Conservation (phyloP, 2,888 invertebrate species). For the Nymphalis urticae region DNA sequence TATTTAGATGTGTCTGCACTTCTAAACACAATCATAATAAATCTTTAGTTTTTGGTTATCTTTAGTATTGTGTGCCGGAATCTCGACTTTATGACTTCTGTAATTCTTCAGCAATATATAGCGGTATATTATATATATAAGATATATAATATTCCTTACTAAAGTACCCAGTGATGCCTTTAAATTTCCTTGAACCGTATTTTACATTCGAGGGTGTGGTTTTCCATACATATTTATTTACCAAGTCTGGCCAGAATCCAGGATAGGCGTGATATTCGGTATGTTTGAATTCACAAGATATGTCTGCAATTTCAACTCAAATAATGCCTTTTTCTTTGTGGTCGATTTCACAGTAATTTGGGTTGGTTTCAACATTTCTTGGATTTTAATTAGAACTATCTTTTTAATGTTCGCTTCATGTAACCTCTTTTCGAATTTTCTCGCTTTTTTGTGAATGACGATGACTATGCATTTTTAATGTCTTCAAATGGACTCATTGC, state of each 20-base stretch:
- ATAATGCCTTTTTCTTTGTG: constrained; percentile 13
- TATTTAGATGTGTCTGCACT: no score
- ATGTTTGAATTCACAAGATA: constrained; percentile 40
- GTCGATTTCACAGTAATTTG: constrained; percentile 29
- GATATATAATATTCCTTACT: background rate
- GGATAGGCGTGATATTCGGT: constrained; percentile 41
- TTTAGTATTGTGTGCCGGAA: no score
- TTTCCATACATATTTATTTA: constrained; percentile 48
- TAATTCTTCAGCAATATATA: background rate
- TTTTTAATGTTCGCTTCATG: constrained; percentile 1
- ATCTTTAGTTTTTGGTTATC: no score
- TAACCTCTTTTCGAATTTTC: background rate
- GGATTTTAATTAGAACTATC: constrained; percentile 23
- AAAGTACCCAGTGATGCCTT: background rate
- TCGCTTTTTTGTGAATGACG: background rate
- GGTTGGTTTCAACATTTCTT: constrained; percentile 28
- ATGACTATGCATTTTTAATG: background rate
- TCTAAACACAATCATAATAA: no score
- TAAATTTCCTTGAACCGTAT: constrained; percentile 16
- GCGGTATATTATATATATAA: background rate
- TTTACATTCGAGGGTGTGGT: constrained; percentile 34
- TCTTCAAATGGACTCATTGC: background rate
- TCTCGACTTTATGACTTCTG: background rate
- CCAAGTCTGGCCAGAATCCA: constrained; percentile 47
- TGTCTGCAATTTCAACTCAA: constrained; percentile 25